Percentiles rank a stretch among this genome's conserved stretches.
Evolutionary conservation across 2,113 vertebrate genomes (phyloP).

Genomic region (Phaethon lepturus): DNA sequence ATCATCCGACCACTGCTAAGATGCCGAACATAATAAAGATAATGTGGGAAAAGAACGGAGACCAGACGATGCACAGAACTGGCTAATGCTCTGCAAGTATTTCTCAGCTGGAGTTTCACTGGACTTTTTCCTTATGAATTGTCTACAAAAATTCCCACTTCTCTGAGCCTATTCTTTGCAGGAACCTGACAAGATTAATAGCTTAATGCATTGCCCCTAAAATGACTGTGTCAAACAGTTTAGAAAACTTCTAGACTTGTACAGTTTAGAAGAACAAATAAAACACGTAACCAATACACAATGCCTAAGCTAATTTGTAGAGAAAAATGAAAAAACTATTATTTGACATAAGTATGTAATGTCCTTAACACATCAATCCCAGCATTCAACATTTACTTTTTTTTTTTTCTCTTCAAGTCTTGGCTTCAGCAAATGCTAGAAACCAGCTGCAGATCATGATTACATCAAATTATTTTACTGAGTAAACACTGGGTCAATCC

Average conservation of each 20-base stretch:
- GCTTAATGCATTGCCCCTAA: no score
- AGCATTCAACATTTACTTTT: not conserved
- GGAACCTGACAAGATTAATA: not conserved
- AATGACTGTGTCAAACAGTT: not conserved
- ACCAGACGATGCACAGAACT: not conserved
- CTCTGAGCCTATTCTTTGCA: not conserved
- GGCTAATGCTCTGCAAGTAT: not conserved
- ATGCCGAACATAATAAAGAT: not conserved
- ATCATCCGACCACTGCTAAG: not conserved
- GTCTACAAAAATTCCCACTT: no score
- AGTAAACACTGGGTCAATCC: conserved; percentile 1
- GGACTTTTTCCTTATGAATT: not conserved
- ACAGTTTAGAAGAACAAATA: not conserved
- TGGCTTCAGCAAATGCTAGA: not conserved
- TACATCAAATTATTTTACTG: conserved; percentile 12
- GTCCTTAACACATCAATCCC: not conserved
- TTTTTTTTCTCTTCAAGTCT: not conserved
- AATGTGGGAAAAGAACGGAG: not conserved
- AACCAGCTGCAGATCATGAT: not conserved
- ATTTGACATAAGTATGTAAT: not conserved
- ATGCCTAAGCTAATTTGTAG: not conserved
- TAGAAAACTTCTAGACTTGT: not conserved
- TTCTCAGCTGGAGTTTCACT: not conserved
- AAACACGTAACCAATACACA: not conserved
- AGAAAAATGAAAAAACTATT: not conserved